Conservation (phyloP, 2,888 invertebrate genomes). For the Brenthis ino region DNA sequence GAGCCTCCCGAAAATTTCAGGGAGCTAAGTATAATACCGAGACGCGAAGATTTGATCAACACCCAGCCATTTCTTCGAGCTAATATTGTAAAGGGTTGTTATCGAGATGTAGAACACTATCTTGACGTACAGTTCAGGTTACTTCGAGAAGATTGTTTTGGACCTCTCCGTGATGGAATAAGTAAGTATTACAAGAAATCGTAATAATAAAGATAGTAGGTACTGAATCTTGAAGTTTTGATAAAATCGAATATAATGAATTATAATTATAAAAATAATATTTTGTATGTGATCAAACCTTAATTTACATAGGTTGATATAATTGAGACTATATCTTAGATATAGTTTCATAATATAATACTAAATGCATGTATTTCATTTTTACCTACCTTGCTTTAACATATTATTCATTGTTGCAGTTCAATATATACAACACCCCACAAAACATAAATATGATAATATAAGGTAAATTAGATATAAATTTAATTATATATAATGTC, state of each 20-base stretch:
- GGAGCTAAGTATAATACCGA: slow-evolving; percentile 58
- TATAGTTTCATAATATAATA: too few species aligned
- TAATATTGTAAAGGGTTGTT: slow-evolving; percentile 84
- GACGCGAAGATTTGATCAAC: slow-evolving; percentile 55
- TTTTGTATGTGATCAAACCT: not conserved
- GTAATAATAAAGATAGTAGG: too few species aligned
- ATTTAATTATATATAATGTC: not conserved
- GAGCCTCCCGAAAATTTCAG: slow-evolving; percentile 66
- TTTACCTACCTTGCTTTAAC: not conserved
- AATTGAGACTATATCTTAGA: not conserved
- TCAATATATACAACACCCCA: slow-evolving; percentile 55
- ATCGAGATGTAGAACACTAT: slow-evolving; percentile 86
- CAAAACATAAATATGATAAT: slow-evolving; percentile 59
- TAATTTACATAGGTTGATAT: not conserved
- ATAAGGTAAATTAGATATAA: slow-evolving; percentile 56
- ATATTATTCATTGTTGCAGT: slow-evolving; percentile 48
- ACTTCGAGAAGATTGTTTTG: slow-evolving; percentile 90
- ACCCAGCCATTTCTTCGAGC: slow-evolving; percentile 61
- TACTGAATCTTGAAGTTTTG: too few species aligned
- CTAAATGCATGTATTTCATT: too few species aligned
- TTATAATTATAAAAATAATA: too few species aligned
- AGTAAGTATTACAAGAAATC: slow-evolving; percentile 48
- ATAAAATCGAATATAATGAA: too few species aligned
- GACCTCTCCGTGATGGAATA: slow-evolving; percentile 86
- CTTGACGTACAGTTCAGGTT: slow-evolving; percentile 89